These are phyloP conservation scores for Rhyacophila evoluta DNA, from an alignment of 2,888 invertebrate genomes.

Conservation along the genomic window DNA sequence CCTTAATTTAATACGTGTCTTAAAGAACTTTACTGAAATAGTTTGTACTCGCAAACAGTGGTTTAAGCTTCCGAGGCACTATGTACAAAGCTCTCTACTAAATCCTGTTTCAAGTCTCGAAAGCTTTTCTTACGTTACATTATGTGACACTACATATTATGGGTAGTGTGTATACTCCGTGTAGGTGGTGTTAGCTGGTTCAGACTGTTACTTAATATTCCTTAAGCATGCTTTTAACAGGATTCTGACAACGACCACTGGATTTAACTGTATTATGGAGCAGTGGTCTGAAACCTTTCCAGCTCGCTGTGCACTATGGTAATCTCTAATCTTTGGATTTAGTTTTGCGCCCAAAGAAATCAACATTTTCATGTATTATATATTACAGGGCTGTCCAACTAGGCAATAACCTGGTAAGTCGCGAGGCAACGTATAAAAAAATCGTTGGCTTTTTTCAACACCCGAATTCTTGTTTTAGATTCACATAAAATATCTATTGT, in stretches of 20 bases:
- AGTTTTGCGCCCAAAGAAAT: too few relatives aligned
- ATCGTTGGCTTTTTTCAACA: too few relatives aligned
- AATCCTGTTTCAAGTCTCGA: background rate
- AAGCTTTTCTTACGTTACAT: slow-evolving; percentile 8
- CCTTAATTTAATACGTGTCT: too few relatives aligned
- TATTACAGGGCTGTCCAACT: too few relatives aligned
- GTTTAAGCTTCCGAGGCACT: background rate
- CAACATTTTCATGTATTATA: too few relatives aligned
- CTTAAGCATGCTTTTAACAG: background rate
- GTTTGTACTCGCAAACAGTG: background rate
- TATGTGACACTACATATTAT: background rate
- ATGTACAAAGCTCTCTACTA: background rate
- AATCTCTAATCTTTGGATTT: too few relatives aligned
- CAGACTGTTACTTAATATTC: slow-evolving; percentile 3
- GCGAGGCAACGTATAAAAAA: too few relatives aligned
- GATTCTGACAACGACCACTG: background rate
- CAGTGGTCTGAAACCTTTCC: background rate
- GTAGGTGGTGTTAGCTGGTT: background rate
- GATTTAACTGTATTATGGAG: background rate
- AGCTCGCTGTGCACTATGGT: background rate
- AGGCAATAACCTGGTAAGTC: too few relatives aligned
- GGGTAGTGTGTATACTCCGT: background rate
- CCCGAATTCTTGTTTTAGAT: too few relatives aligned
- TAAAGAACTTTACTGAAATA: background rate
- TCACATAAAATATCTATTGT: too few relatives aligned